Percentiles rank a stretch among this genome's conserved stretches.
Evolutionary conservation across 2,888 invertebrate genomes (phyloP).

Genomic region (Drosophila hamatofila): DNA sequence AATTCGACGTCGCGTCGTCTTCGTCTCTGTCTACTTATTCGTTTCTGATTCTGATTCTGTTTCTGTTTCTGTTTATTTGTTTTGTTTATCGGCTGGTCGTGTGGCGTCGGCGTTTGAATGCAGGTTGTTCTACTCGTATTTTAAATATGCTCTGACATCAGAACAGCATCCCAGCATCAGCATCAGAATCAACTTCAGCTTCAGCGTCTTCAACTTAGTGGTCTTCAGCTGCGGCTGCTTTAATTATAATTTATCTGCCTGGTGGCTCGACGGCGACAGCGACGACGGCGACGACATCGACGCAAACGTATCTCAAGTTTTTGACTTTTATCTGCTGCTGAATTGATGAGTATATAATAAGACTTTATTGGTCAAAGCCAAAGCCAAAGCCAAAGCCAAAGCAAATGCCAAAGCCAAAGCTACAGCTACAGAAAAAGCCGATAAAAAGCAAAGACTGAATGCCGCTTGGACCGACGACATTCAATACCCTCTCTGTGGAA

Average conservation of each 20-base stretch:
- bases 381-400: slow-evolving; percentile 39
- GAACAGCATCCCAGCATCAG: slow-evolving; percentile 52
- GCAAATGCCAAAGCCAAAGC: neutral
- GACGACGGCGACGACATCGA: slow-evolving; percentile 40
- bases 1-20: slow-evolving; percentile 40
- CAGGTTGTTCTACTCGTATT: slow-evolving; percentile 82
- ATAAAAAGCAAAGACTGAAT: slow-evolving; percentile 30
- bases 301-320: slow-evolving; percentile 80
- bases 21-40: slow-evolving; percentile 11
- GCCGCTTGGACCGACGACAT: slow-evolving; percentile 3
- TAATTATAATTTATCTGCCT: slow-evolving; percentile 82
- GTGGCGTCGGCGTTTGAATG: slow-evolving; percentile 79
- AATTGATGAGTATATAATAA: slow-evolving; percentile 83
- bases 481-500: slow-evolving; percentile 30
- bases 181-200: slow-evolving; percentile 58
- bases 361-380: slow-evolving; percentile 80
- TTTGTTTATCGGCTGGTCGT: slow-evolving; percentile 74
- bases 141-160: slow-evolving; percentile 82
- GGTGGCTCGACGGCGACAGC: slow-evolving; percentile 61
- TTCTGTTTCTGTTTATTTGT: slow-evolving; percentile 74
- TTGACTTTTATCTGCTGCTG: slow-evolving; percentile 83
- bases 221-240: slow-evolving; percentile 75
- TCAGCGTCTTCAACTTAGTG: slow-evolving; percentile 44
- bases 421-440: slow-evolving; percentile 38
- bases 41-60: slow-evolving; percentile 63